A percentile compares a stretch with the other conserved stretches of the same genome.
Evolutionary conservation across 2,113 vertebrate genomes (phyloP).

Genomic region (Arenaria interpres): DNA sequence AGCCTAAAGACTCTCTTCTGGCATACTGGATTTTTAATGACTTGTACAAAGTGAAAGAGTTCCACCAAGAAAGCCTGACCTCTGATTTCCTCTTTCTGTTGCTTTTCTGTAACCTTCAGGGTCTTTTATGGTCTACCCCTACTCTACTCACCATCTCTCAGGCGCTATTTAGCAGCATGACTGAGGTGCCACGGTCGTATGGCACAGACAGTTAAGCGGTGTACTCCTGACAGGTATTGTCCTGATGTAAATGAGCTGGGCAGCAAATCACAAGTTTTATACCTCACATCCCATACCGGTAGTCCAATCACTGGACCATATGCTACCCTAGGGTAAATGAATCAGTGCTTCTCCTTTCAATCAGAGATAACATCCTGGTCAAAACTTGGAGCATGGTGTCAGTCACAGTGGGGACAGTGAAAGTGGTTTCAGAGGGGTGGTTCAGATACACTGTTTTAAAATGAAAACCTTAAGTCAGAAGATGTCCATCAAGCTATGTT

Average conservation of each 20-base stretch:
- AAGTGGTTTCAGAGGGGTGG: not conserved
- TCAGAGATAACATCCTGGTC: not conserved
- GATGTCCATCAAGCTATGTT: not conserved
- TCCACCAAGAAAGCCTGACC: not conserved
- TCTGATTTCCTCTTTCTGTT: not conserved
- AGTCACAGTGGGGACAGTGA: not conserved
- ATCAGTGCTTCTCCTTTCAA: not conserved
- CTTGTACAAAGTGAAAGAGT: not conserved
- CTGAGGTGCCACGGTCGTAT: not conserved
- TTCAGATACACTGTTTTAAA: not conserved
- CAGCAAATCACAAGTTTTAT: not conserved
- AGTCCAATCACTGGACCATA: not conserved
- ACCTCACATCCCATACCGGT: rapidly evolving
- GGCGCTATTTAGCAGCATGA: not conserved
- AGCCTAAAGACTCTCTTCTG: not conserved
- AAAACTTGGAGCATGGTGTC: not conserved
- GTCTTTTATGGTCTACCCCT: not conserved
- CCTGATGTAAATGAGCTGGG: not conserved
- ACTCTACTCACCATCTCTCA: not conserved
- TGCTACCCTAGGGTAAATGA: not conserved
- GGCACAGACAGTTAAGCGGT: not conserved
- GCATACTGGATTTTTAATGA: not conserved
- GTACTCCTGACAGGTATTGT: not conserved
- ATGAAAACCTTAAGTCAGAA: not conserved
- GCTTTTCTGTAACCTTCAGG: not conserved